phyloP scores from a whole-genome alignment of 2,888 invertebrate species.

The Apamea sordens region DNA sequence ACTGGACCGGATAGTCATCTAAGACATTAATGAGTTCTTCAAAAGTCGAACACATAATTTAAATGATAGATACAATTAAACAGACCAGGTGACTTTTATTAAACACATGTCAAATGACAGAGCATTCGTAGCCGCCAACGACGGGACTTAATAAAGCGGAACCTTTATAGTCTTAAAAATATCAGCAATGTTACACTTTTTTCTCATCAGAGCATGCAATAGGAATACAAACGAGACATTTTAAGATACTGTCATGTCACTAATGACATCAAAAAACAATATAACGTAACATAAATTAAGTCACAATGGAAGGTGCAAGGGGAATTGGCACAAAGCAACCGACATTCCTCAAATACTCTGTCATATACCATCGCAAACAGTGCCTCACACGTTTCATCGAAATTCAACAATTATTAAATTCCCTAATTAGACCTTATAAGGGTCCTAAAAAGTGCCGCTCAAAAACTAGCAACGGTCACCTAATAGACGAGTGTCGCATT shows the following conservation, averaged over 20 bases:
- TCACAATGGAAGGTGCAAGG: slow-evolving; percentile 59
- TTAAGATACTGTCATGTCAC: slow-evolving; percentile 35
- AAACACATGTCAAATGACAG: slow-evolving; percentile 15
- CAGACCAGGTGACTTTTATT: slow-evolving; percentile 12
- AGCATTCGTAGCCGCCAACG: not conserved
- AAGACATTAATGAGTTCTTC: not conserved
- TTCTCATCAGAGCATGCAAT: slow-evolving; percentile 9
- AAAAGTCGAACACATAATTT: slow-evolving; percentile 12
- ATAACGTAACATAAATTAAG: slow-evolving; percentile 49
- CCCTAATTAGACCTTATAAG: slow-evolving; percentile 65
- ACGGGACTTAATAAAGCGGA: slow-evolving; percentile 36
- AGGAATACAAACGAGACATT: slow-evolving; percentile 42
- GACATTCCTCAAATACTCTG: slow-evolving; percentile 46
- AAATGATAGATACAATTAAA: slow-evolving; percentile 17
- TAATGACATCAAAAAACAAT: slow-evolving; percentile 55
- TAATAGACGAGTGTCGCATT: slow-evolving; percentile 87
- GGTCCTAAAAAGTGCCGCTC: slow-evolving; percentile 61
- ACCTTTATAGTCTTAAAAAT: slow-evolving; percentile 27
- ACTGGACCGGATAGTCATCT: not conserved
- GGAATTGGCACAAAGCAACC: slow-evolving; percentile 52
- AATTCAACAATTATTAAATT: slow-evolving; percentile 63
- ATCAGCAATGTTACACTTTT: slow-evolving; percentile 49
- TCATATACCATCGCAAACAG: slow-evolving; percentile 45
- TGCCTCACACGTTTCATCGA: slow-evolving; percentile 59
- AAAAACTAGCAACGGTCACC: slow-evolving; percentile 78